A percentile compares a stretch with the other conserved stretches of the same genome.
phyloP scores from a whole-genome alignment of 2,113 vertebrate species.

The Hippotragus niger region DNA sequence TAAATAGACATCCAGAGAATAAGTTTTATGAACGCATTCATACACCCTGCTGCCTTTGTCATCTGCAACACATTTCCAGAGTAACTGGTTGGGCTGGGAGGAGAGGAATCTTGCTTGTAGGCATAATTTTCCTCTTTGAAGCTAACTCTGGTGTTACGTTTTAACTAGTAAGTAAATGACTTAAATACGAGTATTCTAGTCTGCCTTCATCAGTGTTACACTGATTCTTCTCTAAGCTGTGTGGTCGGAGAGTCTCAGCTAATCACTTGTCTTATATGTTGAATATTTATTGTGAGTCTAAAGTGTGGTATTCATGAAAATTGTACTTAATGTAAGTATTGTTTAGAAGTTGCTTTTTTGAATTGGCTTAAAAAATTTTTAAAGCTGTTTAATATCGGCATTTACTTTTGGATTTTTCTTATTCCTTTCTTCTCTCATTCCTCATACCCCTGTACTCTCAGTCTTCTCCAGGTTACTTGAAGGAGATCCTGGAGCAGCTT shows the following conservation, averaged over 20 bases:
- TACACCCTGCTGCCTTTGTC: neutral
- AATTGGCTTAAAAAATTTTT: constrained; percentile 6
- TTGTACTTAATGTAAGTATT: constrained; percentile 16
- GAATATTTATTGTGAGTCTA: neutral
- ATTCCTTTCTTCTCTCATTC: neutral
- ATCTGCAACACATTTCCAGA: neutral
- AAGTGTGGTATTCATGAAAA: neutral
- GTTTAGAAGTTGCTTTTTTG: neutral
- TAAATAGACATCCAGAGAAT: neutral
- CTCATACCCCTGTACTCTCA: constrained; percentile 45
- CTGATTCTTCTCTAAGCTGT: constrained; percentile 11
- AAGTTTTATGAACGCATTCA: neutral
- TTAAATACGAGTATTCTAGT: neutral
- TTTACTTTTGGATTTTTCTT: constrained; percentile 1
- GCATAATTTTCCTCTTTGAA: neutral
- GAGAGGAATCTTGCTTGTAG: neutral
- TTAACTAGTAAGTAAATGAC: neutral
- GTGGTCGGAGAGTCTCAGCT: neutral
- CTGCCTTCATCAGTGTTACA: neutral
- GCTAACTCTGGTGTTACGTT: neutral
- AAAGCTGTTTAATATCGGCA: neutral
- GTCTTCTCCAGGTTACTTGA: constrained; percentile 90
- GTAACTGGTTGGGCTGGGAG: neutral
- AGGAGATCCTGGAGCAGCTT: constrained; percentile 95
- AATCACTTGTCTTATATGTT: neutral